Base-by-base conservation (phyloP, 1,140 invertebrate genomes). In the Calycopis cecrops region DNA sequence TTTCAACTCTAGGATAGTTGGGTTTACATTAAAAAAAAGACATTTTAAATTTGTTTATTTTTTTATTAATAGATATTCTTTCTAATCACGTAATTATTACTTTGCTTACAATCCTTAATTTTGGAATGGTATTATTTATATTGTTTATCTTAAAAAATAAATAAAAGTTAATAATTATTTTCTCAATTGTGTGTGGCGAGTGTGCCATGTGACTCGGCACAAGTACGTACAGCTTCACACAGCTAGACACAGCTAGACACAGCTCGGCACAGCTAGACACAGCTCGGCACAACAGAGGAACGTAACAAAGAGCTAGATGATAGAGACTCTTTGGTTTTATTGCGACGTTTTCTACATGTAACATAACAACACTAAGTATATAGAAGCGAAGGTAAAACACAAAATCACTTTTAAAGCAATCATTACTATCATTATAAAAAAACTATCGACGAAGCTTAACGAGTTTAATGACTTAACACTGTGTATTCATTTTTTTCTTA, bases 91-190 rank as follows among this genome's bases (percentile, higher is more conserved):
- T 76, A 76, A 74, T 81, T 70, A 78, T 81, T 74, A 78, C 67
- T 75, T 79, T 72, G 76, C 79, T 83, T 85, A 85, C 76, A 84
- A 70, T 81, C 79, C 71, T 80, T 81, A 83, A 84, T 84, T 55
- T 86, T 86, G 83, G 83, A 86, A 86, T 86, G 83, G 73, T 82
- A 84, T 78, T 75, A 82, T 75, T 72, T 73, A 71, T 77, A 83
- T 69, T 68, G 64, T 77, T 83, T 81, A 83, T 66, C 80, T 86
- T 82, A 86, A 74, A 53, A 79, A 82, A 83, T 83, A 83, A 83
- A 84, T 84, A 79, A 80, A 79, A 76, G 69, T 69, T 59, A 63
- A 56, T 50, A 44, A 44, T 28, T 28, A 28, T 28, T 28, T 3
- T 28, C 21, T 28, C 21, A 17, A 17, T 40, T 12, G 40, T 16